A percentile compares a stretch with the other conserved stretches of the same genome.
Conservation (phyloP, 2,888 invertebrate genomes). For the Subacronicta megacephala region DNA sequence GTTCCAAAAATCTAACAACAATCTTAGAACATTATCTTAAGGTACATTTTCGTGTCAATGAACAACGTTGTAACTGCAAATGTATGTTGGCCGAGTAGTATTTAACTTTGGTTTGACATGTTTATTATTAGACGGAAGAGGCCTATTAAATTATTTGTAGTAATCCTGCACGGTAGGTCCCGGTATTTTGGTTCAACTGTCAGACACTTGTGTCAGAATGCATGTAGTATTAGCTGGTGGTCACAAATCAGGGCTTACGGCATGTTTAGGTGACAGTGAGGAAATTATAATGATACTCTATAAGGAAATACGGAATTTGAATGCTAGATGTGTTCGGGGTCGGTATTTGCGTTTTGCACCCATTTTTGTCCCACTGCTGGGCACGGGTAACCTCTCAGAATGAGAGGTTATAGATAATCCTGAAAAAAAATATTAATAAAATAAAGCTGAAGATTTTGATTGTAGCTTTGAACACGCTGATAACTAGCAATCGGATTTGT, state of each 20-base stretch:
- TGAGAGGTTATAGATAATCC: too few relatives aligned
- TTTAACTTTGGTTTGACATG: slow-evolving; percentile 85
- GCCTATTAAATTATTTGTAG: slow-evolving; percentile 87
- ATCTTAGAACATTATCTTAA: slow-evolving; percentile 50
- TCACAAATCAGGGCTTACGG: slow-evolving; percentile 74
- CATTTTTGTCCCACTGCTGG: too few relatives aligned
- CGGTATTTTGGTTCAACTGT: slow-evolving; percentile 81
- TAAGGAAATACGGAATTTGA: slow-evolving; percentile 39
- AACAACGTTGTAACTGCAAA: slow-evolving; percentile 40
- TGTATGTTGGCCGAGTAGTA: slow-evolving; percentile 71
- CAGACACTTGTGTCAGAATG: slow-evolving; percentile 69
- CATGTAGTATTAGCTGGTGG: slow-evolving; percentile 69
- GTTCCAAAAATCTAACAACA: slow-evolving; percentile 21
- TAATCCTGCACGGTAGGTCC: slow-evolving; percentile 81
- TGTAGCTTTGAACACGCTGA: too few relatives aligned
- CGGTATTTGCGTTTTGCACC: slow-evolving; percentile 13
- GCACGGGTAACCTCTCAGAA: too few relatives aligned
- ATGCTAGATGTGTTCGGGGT: slow-evolving; percentile 19
- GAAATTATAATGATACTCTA: slow-evolving; percentile 62
- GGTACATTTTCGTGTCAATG: slow-evolving; percentile 49
- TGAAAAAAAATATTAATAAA: too few relatives aligned
- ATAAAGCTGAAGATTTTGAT: too few relatives aligned
- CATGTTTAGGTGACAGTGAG: slow-evolving; percentile 74
- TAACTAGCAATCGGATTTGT: too few relatives aligned
- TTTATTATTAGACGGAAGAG: slow-evolving; percentile 86